phyloP scores from a whole-genome alignment of 2,113 vertebrate genomes.

The Hippocampus guttulatus region DNA sequence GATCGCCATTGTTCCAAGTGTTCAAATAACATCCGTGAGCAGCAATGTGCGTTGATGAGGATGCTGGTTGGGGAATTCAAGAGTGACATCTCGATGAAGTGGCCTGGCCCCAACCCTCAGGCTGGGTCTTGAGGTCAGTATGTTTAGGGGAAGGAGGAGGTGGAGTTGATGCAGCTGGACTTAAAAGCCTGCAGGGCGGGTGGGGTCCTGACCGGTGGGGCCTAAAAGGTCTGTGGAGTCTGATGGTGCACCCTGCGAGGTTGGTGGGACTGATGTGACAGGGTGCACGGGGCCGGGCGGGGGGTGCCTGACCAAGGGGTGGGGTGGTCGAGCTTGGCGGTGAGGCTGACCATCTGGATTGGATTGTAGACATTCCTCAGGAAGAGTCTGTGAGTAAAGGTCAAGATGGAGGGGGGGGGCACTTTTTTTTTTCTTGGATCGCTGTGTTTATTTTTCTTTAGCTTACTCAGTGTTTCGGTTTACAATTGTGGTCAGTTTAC shows the following conservation, averaged over 20 bases:
- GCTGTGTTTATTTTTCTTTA: constrained; percentile 55
- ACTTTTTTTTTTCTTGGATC: constrained; percentile 12
- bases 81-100: constrained; percentile 32
- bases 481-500: constrained; percentile 40
- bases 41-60: background rate
- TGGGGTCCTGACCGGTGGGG: constrained; percentile 17
- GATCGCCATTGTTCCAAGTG: background rate
- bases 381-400: constrained; percentile 70
- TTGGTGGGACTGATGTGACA: constrained; percentile 24
- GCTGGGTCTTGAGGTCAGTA: constrained; percentile 57
- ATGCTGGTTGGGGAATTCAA: constrained; percentile 11
- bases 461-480: constrained; percentile 45
- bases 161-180: constrained; percentile 47
- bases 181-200: constrained; percentile 24
- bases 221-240: constrained; percentile 42
- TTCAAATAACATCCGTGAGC: background rate
- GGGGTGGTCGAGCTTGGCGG: constrained; percentile 28
- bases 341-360: constrained; percentile 71
- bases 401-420: constrained; percentile 41
- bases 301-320: constrained; percentile 20
- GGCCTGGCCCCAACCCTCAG: constrained; percentile 30
- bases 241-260: constrained; percentile 43
- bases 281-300: constrained; percentile 30
- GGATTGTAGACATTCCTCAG: constrained; percentile 74
- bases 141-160: constrained; percentile 41